These are phyloP conservation scores for Parnassius mnemosyne DNA, from an alignment of 2,888 invertebrate species.

Conservation along the genomic window DNA sequence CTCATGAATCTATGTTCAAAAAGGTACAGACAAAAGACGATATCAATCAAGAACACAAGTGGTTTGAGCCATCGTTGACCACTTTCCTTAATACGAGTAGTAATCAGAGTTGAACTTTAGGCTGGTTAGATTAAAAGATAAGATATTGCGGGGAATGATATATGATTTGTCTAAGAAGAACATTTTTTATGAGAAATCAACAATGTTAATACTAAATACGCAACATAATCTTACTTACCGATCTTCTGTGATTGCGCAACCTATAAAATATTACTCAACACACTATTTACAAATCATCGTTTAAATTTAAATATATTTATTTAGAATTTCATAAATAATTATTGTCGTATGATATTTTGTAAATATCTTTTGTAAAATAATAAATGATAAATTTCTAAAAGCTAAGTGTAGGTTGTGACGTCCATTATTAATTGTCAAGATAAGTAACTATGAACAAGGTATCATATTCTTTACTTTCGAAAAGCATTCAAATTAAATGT, in stretches of 20 bases:
- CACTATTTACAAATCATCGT: not conserved
- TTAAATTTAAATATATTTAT: too few relatives aligned
- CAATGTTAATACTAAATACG: slow-evolving; percentile 17
- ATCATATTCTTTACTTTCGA: too few relatives aligned
- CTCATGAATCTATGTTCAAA: slow-evolving; percentile 46
- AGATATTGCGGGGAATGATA: slow-evolving; percentile 30
- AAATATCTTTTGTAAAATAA: too few relatives aligned
- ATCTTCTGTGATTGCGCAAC: slow-evolving; percentile 4
- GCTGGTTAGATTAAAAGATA: slow-evolving; percentile 45
- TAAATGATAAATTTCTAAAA: too few relatives aligned
- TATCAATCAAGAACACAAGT: slow-evolving; percentile 31
- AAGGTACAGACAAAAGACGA: slow-evolving; percentile 31
- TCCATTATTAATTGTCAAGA: too few relatives aligned
- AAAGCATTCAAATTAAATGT: too few relatives aligned
- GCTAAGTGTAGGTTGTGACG: too few relatives aligned
- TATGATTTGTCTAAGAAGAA: slow-evolving; percentile 17
- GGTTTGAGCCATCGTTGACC: slow-evolving; percentile 43
- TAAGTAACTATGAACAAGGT: too few relatives aligned
- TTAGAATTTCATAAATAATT: too few relatives aligned
- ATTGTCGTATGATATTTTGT: too few relatives aligned
- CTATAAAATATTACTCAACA: slow-evolving; percentile 5
- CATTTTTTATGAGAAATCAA: slow-evolving; percentile 13
- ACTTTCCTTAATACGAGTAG: slow-evolving; percentile 50
- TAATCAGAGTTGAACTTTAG: slow-evolving; percentile 42
- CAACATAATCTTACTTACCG: slow-evolving; percentile 8